phyloP scores from a whole-genome alignment of 2,113 vertebrate species.

The Petaurus breviceps region DNA sequence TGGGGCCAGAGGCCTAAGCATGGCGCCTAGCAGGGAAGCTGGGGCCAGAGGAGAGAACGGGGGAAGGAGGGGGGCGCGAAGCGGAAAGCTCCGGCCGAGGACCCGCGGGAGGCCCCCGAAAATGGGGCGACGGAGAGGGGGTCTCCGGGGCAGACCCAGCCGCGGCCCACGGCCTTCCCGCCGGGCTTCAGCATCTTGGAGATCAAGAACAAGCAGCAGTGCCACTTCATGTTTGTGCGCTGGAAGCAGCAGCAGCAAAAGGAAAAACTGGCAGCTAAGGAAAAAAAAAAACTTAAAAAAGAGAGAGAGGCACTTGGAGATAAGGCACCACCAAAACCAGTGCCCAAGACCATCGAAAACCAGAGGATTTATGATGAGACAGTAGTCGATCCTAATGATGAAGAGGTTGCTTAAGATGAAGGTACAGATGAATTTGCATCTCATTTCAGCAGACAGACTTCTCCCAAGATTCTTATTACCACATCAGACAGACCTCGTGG shows the following conservation, averaged over 20 bases:
- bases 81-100: slow-evolving; percentile 42
- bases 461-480: too few species aligned
- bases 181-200: slow-evolving; percentile 93
- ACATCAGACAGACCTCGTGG: too few species aligned
- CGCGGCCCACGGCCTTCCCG: slow-evolving; percentile 82
- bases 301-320: too few species aligned
- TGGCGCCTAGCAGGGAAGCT: slow-evolving; percentile 44
- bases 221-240: slow-evolving; percentile 95
- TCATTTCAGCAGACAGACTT: too few species aligned
- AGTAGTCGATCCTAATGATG: too few species aligned
- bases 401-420: too few species aligned
- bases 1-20: slow-evolving; percentile 11
- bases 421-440: too few species aligned
- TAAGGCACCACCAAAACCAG: too few species aligned
- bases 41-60: not conserved
- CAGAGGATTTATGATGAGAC: too few species aligned
- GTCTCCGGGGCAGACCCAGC: not conserved
- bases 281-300: too few species aligned
- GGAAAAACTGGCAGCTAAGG: too few species aligned
- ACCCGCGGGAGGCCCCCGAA: not conserved
- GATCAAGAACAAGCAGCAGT: slow-evolving; percentile 97
- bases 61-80: slow-evolving; percentile 59
- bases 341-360: too few species aligned
- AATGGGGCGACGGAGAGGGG: not conserved
- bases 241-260: slow-evolving; percentile 94